A percentile compares a stretch with the other conserved stretches of the same genome.
These are phyloP conservation scores for Trematomus loennbergii DNA, from an alignment of 2,113 vertebrate species.

Conservation along the genomic window DNA sequence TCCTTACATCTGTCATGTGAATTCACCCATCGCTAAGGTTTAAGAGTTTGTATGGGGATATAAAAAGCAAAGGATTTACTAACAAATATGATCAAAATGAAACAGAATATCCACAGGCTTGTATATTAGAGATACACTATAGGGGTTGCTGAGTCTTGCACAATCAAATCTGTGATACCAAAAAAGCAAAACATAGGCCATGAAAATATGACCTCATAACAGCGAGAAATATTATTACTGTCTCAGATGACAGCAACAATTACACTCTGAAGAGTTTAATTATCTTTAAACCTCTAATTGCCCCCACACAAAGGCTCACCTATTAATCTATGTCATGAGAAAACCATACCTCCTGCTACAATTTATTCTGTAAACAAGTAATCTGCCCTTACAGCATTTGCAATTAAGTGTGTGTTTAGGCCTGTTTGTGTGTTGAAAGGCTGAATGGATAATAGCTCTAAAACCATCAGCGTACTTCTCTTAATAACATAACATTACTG, in stretches of 20 bases:
- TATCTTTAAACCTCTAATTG: slow-evolving; percentile 33
- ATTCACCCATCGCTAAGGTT: not conserved
- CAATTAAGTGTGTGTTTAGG: slow-evolving; percentile 15
- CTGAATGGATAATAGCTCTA: not conserved
- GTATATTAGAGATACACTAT: slow-evolving; percentile 24
- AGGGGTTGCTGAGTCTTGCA: not conserved
- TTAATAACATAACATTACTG: slow-evolving; percentile 8
- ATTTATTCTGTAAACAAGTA: slow-evolving; percentile 44
- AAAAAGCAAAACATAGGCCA: slow-evolving; percentile 20
- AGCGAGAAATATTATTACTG: slow-evolving; percentile 49
- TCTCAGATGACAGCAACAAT: slow-evolving; percentile 54
- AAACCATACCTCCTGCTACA: slow-evolving; percentile 21
- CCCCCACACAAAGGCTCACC: slow-evolving; percentile 13
- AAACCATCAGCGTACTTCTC: not conserved
- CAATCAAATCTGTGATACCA: slow-evolving; percentile 11
- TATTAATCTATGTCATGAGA: slow-evolving; percentile 42
- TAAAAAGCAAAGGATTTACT: not conserved
- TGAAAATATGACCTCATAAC: slow-evolving; percentile 56
- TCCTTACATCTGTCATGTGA: not conserved
- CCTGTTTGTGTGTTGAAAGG: slow-evolving; percentile 12
- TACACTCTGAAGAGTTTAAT: slow-evolving; percentile 27
- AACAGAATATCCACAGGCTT: not conserved
- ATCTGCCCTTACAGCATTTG: slow-evolving; percentile 19
- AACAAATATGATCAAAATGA: slow-evolving; percentile 12
- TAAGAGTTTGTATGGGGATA: not conserved